Base-by-base conservation (phyloP, 2,797 vertebrate species). In the Psittacula derbiana region DNA sequence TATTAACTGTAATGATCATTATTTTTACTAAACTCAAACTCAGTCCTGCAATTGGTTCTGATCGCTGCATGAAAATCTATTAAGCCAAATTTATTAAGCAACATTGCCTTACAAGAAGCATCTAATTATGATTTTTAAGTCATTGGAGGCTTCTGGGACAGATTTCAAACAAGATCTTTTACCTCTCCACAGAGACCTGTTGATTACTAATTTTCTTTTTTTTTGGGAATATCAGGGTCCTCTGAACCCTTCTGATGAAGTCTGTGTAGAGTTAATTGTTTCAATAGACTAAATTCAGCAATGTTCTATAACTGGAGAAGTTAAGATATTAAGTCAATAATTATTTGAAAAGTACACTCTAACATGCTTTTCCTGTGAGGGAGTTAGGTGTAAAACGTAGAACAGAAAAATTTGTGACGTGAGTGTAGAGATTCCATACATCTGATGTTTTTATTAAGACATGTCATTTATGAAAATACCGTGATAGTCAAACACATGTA, bases 61-160 rank as follows among this genome's bases (percentile, higher is more conserved):
- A 57, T 72, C 40, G 8, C 49, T 74, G 16, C 17, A n/a, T 62
- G 43, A 81, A 83, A 86, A 88, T 50, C 11, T 61, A 8, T 40
- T 74, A 73, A 61, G 28, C 38, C 24, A 64, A 33, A 70, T 81
- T 73, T 79, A 41, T 93, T 88, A 44, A 7, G 6, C 64, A 50
- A 78, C n/a, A 1, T 67, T 83, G 49, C 49, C 17, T 85, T 74
- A 69, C 21, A 88, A 52, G 27, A 60, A 78, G 10, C 9, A 82
- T 75, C 52, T 65, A 50, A 50, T 80, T 52, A 69, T 62, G 12
- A 36, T 96, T 96, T 96, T 61, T 85, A 98, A 98, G 92, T 97
- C 88, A 24, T 97, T 44, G 96, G 98, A 81, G 92, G 87, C 20
- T 97, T 98, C 49, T 98, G 98, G 98, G 97, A 97, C 91, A 98